Evolutionary conservation across 2,797 vertebrate species (phyloP).

Genomic region (Phataginus tetradactyla): DNA sequence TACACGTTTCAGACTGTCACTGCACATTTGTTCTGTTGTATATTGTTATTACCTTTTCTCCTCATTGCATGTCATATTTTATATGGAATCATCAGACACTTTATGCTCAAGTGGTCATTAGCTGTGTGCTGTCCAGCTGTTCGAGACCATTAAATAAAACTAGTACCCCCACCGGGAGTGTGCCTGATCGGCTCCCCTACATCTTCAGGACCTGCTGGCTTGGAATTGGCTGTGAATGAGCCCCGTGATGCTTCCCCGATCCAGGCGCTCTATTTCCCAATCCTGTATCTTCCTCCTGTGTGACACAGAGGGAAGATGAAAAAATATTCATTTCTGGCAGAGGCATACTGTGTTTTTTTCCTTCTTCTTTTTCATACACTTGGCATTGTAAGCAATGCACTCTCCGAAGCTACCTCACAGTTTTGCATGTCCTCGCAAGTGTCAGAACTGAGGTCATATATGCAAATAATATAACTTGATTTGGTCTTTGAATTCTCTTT

Average conservation of each 20-base stretch:
- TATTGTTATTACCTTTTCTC: constrained; percentile 56
- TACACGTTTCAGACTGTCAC: not conserved
- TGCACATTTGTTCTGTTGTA: constrained; percentile 4
- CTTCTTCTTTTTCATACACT: not conserved
- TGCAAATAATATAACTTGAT: not conserved
- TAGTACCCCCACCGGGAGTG: not conserved
- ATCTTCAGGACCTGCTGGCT: not conserved
- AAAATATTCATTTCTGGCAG: not conserved
- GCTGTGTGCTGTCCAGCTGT: constrained; percentile 63
- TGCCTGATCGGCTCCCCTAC: not conserved
- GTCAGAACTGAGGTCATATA: not conserved
- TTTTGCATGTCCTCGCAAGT: not conserved
- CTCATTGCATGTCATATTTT: constrained; percentile 54
- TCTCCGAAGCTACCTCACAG: not conserved
- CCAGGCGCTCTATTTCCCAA: not conserved
- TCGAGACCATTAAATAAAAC: constrained; percentile 62
- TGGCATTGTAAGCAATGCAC: not conserved
- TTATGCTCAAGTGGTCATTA: constrained; percentile 71
- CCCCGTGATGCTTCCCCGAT: not conserved
- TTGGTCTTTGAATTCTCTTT: not conserved
- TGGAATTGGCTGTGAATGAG: not conserved
- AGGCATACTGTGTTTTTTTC: not conserved
- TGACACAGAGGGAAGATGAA: not conserved
- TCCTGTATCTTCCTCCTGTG: not conserved
- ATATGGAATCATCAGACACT: constrained; percentile 60